These are phyloP conservation scores for Hipposideros larvatus DNA, from an alignment of 2,797 vertebrate genomes.

Conservation along the genomic window DNA sequence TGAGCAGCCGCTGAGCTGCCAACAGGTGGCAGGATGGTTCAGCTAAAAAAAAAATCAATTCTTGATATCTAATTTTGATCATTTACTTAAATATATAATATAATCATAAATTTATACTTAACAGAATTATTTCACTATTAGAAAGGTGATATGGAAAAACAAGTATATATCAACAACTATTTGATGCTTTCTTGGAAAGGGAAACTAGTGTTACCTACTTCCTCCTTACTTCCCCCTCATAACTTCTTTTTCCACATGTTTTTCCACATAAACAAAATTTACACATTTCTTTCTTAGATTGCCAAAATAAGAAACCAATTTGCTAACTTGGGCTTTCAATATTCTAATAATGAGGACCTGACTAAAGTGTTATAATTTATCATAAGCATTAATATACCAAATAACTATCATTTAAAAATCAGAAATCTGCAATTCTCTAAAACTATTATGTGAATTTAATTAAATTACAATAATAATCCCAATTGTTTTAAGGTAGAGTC, in stretches of 20 bases:
- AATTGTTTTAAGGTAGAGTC: neutral
- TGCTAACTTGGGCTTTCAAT: neutral
- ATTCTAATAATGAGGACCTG: neutral
- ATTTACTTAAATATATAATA: conserved; percentile 1
- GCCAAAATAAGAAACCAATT: neutral
- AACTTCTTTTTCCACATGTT: neutral
- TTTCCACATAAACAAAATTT: neutral
- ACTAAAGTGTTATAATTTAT: neutral
- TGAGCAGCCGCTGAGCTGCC: no score
- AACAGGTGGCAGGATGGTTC: no score
- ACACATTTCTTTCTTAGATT: neutral
- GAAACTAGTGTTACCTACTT: neutral
- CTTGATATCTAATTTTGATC: neutral
- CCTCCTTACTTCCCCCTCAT: neutral
- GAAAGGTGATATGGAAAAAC: neutral
- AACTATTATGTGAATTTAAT: neutral
- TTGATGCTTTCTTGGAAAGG: neutral
- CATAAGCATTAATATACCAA: neutral
- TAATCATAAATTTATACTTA: neutral
- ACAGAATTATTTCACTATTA: neutral
- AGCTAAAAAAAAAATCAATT: neutral
- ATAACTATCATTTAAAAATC: neutral
- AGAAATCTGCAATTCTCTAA: conserved; percentile 27
- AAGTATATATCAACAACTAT: neutral
- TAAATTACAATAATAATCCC: neutral